phyloP scores from a whole-genome alignment of 2,888 invertebrate species.

The Meiosimyza platycephala region DNA sequence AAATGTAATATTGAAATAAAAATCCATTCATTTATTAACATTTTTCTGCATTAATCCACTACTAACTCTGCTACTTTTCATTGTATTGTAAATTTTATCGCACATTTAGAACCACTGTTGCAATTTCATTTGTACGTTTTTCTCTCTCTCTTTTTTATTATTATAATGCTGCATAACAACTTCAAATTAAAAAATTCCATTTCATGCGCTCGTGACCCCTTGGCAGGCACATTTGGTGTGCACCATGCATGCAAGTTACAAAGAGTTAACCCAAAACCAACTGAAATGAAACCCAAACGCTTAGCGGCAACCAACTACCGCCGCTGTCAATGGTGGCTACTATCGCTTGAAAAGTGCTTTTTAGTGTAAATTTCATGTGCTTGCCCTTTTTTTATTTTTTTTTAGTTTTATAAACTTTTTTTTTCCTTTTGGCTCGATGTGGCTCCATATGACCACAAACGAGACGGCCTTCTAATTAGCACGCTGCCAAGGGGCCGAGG shows the following conservation, averaged over 20 bases:
- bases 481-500: constrained; percentile 8
- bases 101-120: neutral
- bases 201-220: constrained; percentile 31
- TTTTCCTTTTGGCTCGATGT: constrained; percentile 39
- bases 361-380: constrained; percentile 19
- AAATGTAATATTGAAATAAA: too few species aligned
- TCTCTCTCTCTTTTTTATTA: neutral
- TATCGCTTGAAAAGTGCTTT: constrained; percentile 32
- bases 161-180: neutral
- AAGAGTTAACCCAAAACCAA: neutral
- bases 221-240: neutral
- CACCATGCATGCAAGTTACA: neutral
- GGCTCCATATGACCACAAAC: constrained; percentile 41
- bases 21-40: neutral
- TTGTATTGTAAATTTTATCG: constrained; percentile 1
- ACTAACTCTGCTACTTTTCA: constrained; percentile 10
- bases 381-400: neutral
- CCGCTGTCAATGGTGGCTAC: constrained; percentile 26
- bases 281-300: neutral
- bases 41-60: neutral
- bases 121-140: neutral
- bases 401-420: constrained; percentile 29
- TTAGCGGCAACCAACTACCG: neutral
- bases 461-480: constrained; percentile 48
- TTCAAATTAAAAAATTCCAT: constrained; percentile 26